Conservation (phyloP, 2,797 vertebrate genomes). For the Pseudomugil gertrudae region DNA sequence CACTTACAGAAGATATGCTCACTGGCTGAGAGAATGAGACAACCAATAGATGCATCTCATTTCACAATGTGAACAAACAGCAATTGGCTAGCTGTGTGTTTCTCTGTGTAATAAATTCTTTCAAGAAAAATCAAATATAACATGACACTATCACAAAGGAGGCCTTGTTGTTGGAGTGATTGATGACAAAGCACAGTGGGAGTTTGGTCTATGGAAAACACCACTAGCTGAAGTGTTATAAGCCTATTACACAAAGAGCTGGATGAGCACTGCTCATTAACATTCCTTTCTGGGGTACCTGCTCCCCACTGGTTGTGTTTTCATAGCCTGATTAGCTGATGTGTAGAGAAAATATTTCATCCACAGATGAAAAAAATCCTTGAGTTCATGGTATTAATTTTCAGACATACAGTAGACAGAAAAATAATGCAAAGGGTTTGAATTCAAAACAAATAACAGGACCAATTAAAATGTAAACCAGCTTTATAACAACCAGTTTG, state of each 20-base stretch:
- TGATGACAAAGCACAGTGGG: slow-evolving; percentile 52
- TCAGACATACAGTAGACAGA: slow-evolving; percentile 22
- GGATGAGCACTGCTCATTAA: slow-evolving; percentile 74
- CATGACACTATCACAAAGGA: slow-evolving; percentile 52
- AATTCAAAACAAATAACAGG: slow-evolving; percentile 40
- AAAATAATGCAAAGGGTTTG: slow-evolving; percentile 9
- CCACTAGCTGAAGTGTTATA: slow-evolving; percentile 60
- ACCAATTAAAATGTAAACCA: slow-evolving; percentile 16
- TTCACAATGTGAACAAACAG: slow-evolving; percentile 5
- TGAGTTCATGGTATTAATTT: slow-evolving; percentile 13
- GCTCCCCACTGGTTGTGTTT: slow-evolving; percentile 65
- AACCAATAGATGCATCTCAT: neutral
- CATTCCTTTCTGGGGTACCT: slow-evolving; percentile 78
- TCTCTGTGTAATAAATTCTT: slow-evolving; percentile 17
- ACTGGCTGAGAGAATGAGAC: neutral
- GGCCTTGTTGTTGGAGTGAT: slow-evolving; percentile 41
- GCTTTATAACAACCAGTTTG: slow-evolving; percentile 9
- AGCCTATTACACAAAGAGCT: slow-evolving; percentile 74
- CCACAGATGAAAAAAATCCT: slow-evolving; percentile 4
- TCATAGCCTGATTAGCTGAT: slow-evolving; percentile 63
- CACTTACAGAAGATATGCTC: slow-evolving; percentile 7
- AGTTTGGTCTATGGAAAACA: slow-evolving; percentile 47
- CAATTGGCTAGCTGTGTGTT: neutral
- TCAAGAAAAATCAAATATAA: slow-evolving; percentile 23
- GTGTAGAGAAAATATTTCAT: slow-evolving; percentile 43